Conservation (phyloP, 2,888 invertebrate genomes). For the Coelinius sp. region DNA sequence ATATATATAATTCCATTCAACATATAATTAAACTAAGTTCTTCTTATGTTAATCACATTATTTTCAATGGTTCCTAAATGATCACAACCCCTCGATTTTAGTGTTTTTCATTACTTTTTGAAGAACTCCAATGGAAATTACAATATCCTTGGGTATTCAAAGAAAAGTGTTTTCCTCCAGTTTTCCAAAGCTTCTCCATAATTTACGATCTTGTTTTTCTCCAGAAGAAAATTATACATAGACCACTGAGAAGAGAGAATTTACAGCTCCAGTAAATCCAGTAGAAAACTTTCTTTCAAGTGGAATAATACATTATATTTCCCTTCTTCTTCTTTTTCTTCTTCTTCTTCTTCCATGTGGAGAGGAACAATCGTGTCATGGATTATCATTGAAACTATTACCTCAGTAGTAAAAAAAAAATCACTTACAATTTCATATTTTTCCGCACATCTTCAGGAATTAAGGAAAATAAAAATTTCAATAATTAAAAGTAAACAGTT, state of each 20-base stretch:
- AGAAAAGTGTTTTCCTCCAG: neutral
- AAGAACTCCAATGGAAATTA: neutral
- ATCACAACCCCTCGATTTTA: too few species aligned
- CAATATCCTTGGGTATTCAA: neutral
- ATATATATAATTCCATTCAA: too few species aligned
- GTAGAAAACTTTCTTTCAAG: slow-evolving; percentile 18
- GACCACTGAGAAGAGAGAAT: neutral
- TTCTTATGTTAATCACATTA: too few species aligned
- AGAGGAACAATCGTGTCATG: slow-evolving; percentile 5
- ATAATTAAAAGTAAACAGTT: neutral
- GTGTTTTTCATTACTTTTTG: too few species aligned
- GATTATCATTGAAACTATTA: neutral
- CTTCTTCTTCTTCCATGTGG: neutral
- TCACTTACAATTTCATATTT: neutral
- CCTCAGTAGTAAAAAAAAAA: neutral
- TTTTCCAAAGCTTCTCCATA: slow-evolving; percentile 24
- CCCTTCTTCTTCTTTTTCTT: too few species aligned
- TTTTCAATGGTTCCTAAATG: too few species aligned
- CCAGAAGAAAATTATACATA: slow-evolving; percentile 39
- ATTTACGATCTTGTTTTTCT: slow-evolving; percentile 44
- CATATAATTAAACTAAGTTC: neutral
- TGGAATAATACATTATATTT: slow-evolving; percentile 19
- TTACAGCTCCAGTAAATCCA: neutral
- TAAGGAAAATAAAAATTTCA: neutral
- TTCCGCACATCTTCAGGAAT: neutral